Evolutionary conservation across 2,113 vertebrate species (phyloP).

Genomic region (Gavialis gangeticus): DNA sequence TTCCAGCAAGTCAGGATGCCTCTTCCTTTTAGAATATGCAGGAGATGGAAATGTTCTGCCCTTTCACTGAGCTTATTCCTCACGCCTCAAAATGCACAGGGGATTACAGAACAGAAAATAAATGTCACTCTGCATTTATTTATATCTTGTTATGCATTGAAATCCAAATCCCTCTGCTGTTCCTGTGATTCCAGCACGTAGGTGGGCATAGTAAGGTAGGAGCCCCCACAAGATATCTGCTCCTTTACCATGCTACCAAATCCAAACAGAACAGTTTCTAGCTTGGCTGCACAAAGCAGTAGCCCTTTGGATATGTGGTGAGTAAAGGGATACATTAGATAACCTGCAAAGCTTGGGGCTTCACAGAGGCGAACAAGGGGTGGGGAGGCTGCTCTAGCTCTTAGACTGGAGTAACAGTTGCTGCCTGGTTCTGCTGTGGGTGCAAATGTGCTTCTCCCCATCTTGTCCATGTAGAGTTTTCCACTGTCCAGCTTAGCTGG

Average conservation of each 20-base stretch:
- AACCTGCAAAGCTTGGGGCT: neutral
- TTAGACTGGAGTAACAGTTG: neutral
- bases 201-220: fast-evolving
- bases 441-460: neutral
- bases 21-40: neutral
- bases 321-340: fast-evolving
- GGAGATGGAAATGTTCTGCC: neutral
- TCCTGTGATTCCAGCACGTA: neutral
- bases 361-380: neutral
- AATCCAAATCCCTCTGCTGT: neutral
- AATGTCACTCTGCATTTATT: constrained; percentile 1
- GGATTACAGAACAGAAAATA: neutral
- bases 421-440: neutral
- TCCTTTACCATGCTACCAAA: too few relatives aligned
- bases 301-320: neutral
- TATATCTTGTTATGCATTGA: constrained; percentile 42
- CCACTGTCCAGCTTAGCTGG: neutral
- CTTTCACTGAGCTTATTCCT: neutral
- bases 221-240: fast-evolving
- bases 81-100: neutral
- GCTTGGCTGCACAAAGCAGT: fast-evolving
- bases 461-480: neutral
- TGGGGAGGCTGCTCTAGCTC: neutral
- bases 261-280: neutral
- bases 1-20: constrained; percentile 1